Base-by-base conservation (phyloP, 1,140 invertebrate genomes). In the Diabrotica virgifera region DNA sequence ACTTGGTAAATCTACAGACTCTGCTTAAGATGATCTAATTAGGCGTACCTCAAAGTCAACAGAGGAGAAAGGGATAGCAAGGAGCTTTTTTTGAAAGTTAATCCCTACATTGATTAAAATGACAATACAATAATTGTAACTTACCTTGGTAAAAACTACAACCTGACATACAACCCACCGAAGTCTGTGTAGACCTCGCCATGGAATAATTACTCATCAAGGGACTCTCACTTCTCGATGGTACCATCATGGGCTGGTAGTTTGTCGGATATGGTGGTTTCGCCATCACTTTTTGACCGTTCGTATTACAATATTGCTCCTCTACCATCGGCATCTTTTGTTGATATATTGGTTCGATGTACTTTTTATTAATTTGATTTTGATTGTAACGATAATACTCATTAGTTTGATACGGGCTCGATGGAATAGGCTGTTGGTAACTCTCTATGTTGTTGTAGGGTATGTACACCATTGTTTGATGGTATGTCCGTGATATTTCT, bases 391-490 rank as follows among this genome's bases (percentile, higher is more conserved):
- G 57, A 10, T 66, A 67, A 53, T 76, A 75, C 50, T 73, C 74
- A 65, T 78, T 80, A 69, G 78, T 78, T 68, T 80, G 76, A 74
- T 76, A 67, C 59, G 13, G 63, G 14, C n/a, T 67, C 46, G 37
- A 58, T 61, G 38, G 60, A 53, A 40, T 64, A 61, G 66, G 52
- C 12, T 68, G 66, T 78, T 68, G 66, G 40, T 68, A 71, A 6
- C 65, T 72, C 66, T 79, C 77, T 37, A 79, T 74, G 8, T 83
- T 84, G 68, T 85, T 89, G 74, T 90, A 91, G 1, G 89, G 89
- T 37, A 91, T 88, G 57, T 90, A 85, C n/a, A 88, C 86, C 82
- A 91, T 87, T 0, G 89, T 89, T 67, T 88, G 86, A 63, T 88
- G 86, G 70, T 87, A 85, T 65, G 80, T 85, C 36, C 85, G 80